Conservation (phyloP, 2,888 invertebrate species). For the Polyploca ridens region DNA sequence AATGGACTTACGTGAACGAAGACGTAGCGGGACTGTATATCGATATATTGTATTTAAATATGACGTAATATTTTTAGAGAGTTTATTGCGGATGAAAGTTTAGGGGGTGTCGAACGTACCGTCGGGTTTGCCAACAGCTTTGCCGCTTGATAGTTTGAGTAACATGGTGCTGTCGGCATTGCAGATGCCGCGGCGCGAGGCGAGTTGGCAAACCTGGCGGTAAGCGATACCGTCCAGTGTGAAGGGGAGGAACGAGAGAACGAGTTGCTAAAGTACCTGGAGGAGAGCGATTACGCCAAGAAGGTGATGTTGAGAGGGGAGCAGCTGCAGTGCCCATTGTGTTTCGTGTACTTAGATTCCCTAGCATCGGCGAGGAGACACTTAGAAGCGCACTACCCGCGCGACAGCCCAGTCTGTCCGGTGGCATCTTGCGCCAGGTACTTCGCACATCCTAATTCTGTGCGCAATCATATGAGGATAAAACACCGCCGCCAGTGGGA, state of each 20-base stretch:
- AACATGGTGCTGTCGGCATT: conserved; percentile 83
- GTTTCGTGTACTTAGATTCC: conserved; percentile 87
- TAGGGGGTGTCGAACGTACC: conserved; percentile 33
- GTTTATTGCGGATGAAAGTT: conserved; percentile 54
- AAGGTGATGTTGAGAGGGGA: conserved; percentile 29
- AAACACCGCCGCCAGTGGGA: conserved; percentile 93
- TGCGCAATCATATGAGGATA: conserved; percentile 93
- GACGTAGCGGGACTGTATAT: conserved; percentile 35
- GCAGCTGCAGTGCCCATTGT: conserved; percentile 88
- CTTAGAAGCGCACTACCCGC: conserved; percentile 92
- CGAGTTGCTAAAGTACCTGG: conserved; percentile 49
- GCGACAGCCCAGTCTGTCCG: conserved; percentile 93
- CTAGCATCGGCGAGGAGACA: conserved; percentile 89
- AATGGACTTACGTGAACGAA: conserved; percentile 43
- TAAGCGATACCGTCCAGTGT: conserved; percentile 58
- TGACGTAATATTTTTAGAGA: conserved; percentile 66
- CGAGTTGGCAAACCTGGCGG: conserved; percentile 53
- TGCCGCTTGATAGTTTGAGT: conserved; percentile 47
- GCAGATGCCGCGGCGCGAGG: conserved; percentile 80
- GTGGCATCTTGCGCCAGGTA: conserved; percentile 89
- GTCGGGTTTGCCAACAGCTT: conserved; percentile 68
- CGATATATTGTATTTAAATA: conserved; percentile 46
- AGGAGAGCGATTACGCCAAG: conserved; percentile 33
- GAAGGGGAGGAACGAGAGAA: conserved; percentile 52
- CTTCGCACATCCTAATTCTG: conserved; percentile 94